Base-by-base conservation (phyloP, 2,113 vertebrate species). In the Gila orcuttii region DNA sequence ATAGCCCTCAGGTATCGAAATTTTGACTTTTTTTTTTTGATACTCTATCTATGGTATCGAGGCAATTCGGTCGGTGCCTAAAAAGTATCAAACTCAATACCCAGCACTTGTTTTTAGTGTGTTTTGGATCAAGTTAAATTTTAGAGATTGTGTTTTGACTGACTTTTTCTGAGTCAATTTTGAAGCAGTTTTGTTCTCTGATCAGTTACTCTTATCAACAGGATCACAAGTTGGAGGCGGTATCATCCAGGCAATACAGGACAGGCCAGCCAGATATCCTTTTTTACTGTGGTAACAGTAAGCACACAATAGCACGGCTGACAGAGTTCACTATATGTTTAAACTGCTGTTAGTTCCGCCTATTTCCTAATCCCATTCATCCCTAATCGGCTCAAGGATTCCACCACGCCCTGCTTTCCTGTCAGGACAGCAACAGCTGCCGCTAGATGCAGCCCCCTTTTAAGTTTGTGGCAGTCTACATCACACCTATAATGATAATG, bases 211-310 rank as follows among this genome's bases (percentile, higher is more conserved):
- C 87, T 88, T 62, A 78, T 91, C 87, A 87, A 21, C 91, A 99
- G 98, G 96, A 85, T 96, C 97, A 91, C 97, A 97, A 93, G 0
- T 2, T 1, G 89, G 91, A 62, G 93, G 91, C 57, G 90, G 96
- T 91, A 86, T 98, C 90, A 88, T 96, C 94, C 90, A 90, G 88
- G 96, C 96, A 85, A 93, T 99, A 90, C 96, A 97, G 88, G 95
- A 96, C 62, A 98, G 96, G 42, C 98, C 98, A 82, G 97, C 96
- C 0, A 99, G 97, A 99, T 99, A 99, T 99, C 98, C 97, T 99
- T 97, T 73, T 23, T 73, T 39, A 8, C 21, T 39, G 36, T 42
- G 36, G 19, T 52, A 55, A 47, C 71, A 25, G 73, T 75, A 64
- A 60, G 60, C 81, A 66, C 25, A 25, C 23, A 42, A 31, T 62